Evolutionary conservation across 2,113 vertebrate genomes (phyloP), one percentile per base, ranked within the genome.

Genomic region (Protobothrops mucrosquamatus): DNA sequence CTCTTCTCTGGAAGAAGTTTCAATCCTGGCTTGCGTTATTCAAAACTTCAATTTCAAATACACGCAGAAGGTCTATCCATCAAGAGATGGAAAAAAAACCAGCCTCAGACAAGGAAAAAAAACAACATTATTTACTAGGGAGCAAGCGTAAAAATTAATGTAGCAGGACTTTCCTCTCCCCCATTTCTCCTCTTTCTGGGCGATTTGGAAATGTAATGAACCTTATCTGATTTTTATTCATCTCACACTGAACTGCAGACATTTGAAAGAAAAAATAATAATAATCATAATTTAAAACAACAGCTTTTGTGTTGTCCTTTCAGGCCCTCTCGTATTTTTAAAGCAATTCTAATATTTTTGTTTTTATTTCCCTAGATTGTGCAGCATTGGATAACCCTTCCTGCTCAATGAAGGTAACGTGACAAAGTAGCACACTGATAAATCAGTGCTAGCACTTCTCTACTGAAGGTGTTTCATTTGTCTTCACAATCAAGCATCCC

Each of bases 141-240:
- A 98, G 97, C 95, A 97, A 98, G 97, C 95, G 64, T 98, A 98
- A 97, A 98, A 98, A 97, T 98, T 98, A 99, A 99, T 98, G 98
- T 98, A 98, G 95, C 98, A 98, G 96, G 97, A 97, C 97, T 97
- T 96, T 97, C 97, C 74, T 97, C 97, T 97, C 95, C 95, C 95
- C 55, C 69, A 59, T 86, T 48, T 89, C 55, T 97, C 96, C 29
- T 95, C 34, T 98, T 97, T 98, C 95, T 98, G 98, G 97, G 97
- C 93, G 95, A 96, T 97, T 98, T 98, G 95, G 93, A 93, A 92
- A 97, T 97, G 96, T 98, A 99, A 98, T 98, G 98, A 98, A 97
- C 97, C 98, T 98, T 98, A 97, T 98, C 98, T 98, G 98, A 98
- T 98, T 98, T 97, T 91, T 95, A 95, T 97, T 96, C 95, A 98